A percentile compares a stretch with the other conserved stretches of the same genome.
Evolutionary conservation across 2,888 invertebrate species (phyloP).

Genomic region (Ennomos quercinarius): DNA sequence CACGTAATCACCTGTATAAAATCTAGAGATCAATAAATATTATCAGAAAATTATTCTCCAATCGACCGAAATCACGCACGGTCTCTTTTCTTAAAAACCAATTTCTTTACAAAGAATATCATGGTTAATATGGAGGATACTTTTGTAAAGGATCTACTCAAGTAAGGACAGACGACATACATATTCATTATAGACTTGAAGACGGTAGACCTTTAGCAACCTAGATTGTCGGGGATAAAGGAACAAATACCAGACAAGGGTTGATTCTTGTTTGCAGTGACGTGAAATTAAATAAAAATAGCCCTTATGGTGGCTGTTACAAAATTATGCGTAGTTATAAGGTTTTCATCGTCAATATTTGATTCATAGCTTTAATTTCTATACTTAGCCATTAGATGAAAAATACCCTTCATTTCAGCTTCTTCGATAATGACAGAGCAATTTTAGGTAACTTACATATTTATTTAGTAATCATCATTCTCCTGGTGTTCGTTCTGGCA

Average conservation of each 20-base stretch:
- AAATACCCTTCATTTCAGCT: too few species aligned
- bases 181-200: slow-evolving; percentile 11
- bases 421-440: too few species aligned
- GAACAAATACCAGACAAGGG: slow-evolving; percentile 21
- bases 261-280: slow-evolving; percentile 2
- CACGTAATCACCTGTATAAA: too few species aligned
- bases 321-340: too few species aligned
- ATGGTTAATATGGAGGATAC: neutral
- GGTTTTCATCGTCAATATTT: too few species aligned
- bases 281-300: slow-evolving; percentile 4
- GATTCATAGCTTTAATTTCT: too few species aligned
- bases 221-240: slow-evolving; percentile 17
- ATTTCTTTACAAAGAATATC: neutral
- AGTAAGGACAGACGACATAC: neutral
- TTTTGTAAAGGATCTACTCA: slow-evolving; percentile 1
- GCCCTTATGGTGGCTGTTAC: neutral
- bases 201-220: slow-evolving; percentile 3
- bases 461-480: too few species aligned
- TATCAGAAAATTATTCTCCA: neutral
- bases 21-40: neutral
- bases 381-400: too few species aligned
- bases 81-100: neutral
- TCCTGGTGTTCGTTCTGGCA: too few species aligned
- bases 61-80: neutral
- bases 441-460: too few species aligned